Evolutionary conservation across 2,888 invertebrate species (phyloP).

Genomic region (Merodon equestris): DNA sequence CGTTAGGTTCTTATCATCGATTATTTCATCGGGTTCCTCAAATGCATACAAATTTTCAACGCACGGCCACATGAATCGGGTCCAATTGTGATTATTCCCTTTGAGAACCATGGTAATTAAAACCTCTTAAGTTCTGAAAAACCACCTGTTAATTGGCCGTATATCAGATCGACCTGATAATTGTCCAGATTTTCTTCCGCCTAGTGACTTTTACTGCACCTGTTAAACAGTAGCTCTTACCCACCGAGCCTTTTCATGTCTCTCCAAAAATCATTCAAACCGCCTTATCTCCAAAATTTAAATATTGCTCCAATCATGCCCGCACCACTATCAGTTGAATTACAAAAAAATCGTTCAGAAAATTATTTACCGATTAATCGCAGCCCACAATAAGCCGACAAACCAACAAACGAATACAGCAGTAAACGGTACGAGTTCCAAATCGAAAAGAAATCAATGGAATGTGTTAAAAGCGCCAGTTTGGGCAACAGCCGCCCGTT

Average conservation of each 20-base stretch:
- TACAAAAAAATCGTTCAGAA: slow-evolving; percentile 40
- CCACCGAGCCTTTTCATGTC: slow-evolving; percentile 23
- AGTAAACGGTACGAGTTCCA: slow-evolving; percentile 7
- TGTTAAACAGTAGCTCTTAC: slow-evolving; percentile 33
- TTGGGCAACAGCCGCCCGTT: slow-evolving; percentile 19
- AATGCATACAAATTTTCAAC: too few species aligned
- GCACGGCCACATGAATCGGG: too few species aligned
- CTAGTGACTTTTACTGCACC: too few species aligned
- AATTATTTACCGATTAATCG: slow-evolving; percentile 45
- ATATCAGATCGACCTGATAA: too few species aligned
- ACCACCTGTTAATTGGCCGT: too few species aligned
- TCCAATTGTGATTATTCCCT: too few species aligned
- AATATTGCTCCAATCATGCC: slow-evolving; percentile 44
- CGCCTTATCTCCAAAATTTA: slow-evolving; percentile 42
- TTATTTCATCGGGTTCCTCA: too few species aligned
- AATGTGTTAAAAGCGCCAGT: slow-evolving; percentile 59
- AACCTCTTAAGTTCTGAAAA: too few species aligned
- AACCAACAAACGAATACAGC: not conserved
- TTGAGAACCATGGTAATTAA: too few species aligned
- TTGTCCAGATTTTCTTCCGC: too few species aligned
- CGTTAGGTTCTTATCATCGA: too few species aligned
- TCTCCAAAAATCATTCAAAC: slow-evolving; percentile 42
- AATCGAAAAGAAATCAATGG: slow-evolving; percentile 48
- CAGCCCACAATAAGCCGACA: not conserved
- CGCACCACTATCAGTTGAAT: slow-evolving; percentile 44